Evolutionary conservation across 2,888 invertebrate genomes (phyloP), one percentile per base, ranked within the genome.

Genomic region (Masnerella sp.): DNA sequence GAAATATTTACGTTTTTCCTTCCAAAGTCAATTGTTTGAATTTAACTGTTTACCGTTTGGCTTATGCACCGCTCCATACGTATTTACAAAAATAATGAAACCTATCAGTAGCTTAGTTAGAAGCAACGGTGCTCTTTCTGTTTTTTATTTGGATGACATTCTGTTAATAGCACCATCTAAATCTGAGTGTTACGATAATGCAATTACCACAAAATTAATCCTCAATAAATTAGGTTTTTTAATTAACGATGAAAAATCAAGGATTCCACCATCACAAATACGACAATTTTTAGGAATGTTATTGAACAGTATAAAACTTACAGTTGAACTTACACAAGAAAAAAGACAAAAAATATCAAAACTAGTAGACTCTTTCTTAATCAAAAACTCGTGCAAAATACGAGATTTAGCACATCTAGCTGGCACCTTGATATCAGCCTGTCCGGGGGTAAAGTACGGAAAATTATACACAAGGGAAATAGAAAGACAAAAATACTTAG

Each of bases 1-100:
- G 30, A 78, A 72, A 14, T 75, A 38, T 38, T 11, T 77, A 14
- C 32, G 72, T 2, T 75, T 78, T 8, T 49, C n/a, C 17, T 78
- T 75, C 12, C 0, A 49, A 8, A 34, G 11, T 8, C 69, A 38
- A 14, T 9, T 38, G 15, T 38, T 14, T 14, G 38, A 38, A 9
- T 38, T 38, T 9, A 38, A 65, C 71, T 5, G n/a, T 61, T 2
- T 22, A 25, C 2, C 38, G 3, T 38, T 38, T 38, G 38, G 38
- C 14, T 38, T 38, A 14, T 25, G 5, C 25, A 25, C 25, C 7
- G 25, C 25, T 5, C 25, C 25, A 5, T 7, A 25, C 4, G 25
- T 25, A 25, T 25, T 25, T 25, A 25, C 25, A 25, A 25, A 25
- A 25, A 4, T 25, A 7, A 25, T 25, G 25, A 25, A 25, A 25